These are phyloP conservation scores for Ceratothoa steindachneri DNA, from an alignment of 2,888 invertebrate genomes.

Conservation along the genomic window DNA sequence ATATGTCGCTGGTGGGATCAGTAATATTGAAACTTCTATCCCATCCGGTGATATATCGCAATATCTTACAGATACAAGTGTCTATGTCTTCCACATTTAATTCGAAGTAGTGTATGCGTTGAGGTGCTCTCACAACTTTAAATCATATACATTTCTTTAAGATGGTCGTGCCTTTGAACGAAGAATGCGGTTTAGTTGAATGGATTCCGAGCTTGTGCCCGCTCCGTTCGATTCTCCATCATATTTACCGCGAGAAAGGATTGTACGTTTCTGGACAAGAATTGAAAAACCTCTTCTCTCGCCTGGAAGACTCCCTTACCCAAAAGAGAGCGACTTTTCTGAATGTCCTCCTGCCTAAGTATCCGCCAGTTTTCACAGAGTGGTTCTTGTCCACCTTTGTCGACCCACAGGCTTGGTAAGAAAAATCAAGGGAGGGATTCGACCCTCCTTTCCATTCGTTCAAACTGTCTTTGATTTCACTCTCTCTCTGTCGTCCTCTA, in stretches of 20 bases:
- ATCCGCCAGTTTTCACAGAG: constrained; percentile 82
- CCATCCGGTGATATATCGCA: no score
- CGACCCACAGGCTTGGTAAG: constrained; percentile 79
- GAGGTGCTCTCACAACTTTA: no score
- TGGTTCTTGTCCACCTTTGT: constrained; percentile 88
- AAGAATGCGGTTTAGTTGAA: constrained; percentile 91
- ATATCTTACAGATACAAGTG: no score
- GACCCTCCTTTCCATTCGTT: no score
- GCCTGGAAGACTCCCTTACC: constrained; percentile 54
- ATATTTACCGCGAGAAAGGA: constrained; percentile 69
- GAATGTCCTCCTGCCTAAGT: constrained; percentile 63
- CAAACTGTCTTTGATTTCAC: no score
- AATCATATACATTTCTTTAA: no score
- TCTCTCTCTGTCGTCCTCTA: no score
- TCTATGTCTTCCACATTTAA: no score
- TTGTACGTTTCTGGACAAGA: constrained; percentile 61
- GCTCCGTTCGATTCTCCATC: constrained; percentile 65
- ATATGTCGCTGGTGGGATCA: no score
- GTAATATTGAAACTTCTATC: no score
- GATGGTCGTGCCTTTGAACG: constrained; percentile 87
- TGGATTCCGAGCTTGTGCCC: constrained; percentile 87
- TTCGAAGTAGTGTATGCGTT: no score
- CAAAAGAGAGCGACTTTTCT: constrained; percentile 65
- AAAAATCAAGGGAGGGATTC: no score
- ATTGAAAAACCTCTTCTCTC: constrained; percentile 55